These are phyloP conservation scores for Calyptomena viridis DNA, from an alignment of 2,113 vertebrate genomes.

Conservation along the genomic window DNA sequence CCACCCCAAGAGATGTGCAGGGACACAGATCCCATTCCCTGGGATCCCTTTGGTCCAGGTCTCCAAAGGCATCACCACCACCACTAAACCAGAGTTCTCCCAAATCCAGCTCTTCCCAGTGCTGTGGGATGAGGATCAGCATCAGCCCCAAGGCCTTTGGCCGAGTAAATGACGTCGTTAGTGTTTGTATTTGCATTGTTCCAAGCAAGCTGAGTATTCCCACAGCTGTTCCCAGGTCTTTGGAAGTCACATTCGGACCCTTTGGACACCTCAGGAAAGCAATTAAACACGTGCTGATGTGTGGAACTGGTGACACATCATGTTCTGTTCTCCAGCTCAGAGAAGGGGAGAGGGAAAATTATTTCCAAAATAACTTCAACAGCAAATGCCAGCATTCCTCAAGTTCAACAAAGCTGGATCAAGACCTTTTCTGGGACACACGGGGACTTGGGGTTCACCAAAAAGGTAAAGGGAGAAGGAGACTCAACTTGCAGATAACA, in stretches of 20 bases:
- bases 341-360: background rate
- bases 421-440: fast-evolving
- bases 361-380: background rate
- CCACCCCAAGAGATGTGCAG: background rate
- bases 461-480: background rate
- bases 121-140: background rate
- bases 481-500: background rate
- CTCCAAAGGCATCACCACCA: background rate
- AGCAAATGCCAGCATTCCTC: background rate
- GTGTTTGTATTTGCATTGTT: background rate
- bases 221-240: background rate
- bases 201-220: background rate
- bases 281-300: background rate
- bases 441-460: background rate
- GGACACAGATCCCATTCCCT: background rate
- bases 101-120: fast-evolving
- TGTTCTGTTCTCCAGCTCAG: background rate
- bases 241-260: background rate
- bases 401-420: background rate
- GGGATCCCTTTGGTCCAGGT: background rate
- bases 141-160: background rate
- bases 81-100: background rate
- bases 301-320: background rate
- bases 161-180: fast-evolving
- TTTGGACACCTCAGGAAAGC: background rate